Base-by-base conservation (phyloP, 1,140 invertebrate genomes). In the Drosophila sturtevanti region DNA sequence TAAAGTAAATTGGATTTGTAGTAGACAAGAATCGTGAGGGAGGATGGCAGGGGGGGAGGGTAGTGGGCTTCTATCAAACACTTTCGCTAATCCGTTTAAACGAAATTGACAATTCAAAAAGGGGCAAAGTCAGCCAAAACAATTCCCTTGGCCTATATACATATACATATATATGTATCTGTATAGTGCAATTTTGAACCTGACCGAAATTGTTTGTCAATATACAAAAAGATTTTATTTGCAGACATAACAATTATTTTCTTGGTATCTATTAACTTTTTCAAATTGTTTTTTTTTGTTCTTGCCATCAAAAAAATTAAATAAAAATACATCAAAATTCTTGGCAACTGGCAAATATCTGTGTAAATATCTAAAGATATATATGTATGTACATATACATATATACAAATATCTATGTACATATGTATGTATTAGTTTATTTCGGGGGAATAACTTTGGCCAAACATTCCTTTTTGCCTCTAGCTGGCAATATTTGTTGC, bases 1-100 rank as follows among this genome's bases (percentile, higher is more conserved):
- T 82, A 80, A 80, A 86, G 79, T 82, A 82, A 86, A 86, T 86
- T 86, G 82, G 82, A 86, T 86, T 86, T 87, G 51, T 18, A 18
- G 27, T 4, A 31, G 27, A 48, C 2, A 41, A 21, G 9, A 48
- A 11, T 4, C 9, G 11, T 21, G 41, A 48, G 16, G 52, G 35
- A 4, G n/a, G n/a, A n/a, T n/a, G n/a, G n/a, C n/a, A n/a, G n/a
- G n/a, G n/a, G n/a, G n/a, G n/a, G n/a, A n/a, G 31, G 21, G 27
- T 12, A 37, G 7, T 18, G 18, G 5, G 27, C 14, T 27, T 22
- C 59, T 63, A 56, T 52, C 72, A 54, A 86, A 79, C 78, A 86
- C 82, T 86, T 86, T 87, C 68, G 82, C 66, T 89, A 82, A 86
- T 86, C 82, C 79, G 82, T 56, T 86, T 87, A 81, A 79, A 56